These are phyloP conservation scores for Polydrusus pterygomalis DNA, from an alignment of 2,888 invertebrate species.

Conservation along the genomic window DNA sequence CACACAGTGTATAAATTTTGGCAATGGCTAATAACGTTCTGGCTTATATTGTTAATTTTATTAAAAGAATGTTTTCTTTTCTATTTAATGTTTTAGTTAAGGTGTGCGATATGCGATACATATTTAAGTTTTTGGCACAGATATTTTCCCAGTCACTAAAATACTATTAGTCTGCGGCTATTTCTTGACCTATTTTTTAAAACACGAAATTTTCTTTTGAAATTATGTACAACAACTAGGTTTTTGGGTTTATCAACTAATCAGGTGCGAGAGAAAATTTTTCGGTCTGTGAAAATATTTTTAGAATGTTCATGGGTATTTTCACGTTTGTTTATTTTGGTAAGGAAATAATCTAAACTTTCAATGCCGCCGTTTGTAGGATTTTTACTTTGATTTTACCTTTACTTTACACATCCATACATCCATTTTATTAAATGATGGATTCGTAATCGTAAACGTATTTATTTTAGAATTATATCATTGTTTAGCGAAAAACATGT, in stretches of 20 bases:
- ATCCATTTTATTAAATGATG: too few species aligned
- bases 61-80: conserved; percentile 44
- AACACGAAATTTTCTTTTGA: conserved; percentile 14
- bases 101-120: conserved; percentile 36
- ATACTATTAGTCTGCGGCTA: conserved; percentile 37
- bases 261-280: neutral
- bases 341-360: conserved; percentile 43
- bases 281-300: conserved; percentile 20
- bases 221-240: conserved; percentile 20
- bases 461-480: too few species aligned
- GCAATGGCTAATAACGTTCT: conserved; percentile 12
- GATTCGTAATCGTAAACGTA: too few species aligned
- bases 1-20: conserved; percentile 25
- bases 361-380: conserved; percentile 20
- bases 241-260: conserved; percentile 33
- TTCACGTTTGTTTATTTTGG: conserved; percentile 36
- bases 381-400: conserved; percentile 17
- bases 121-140: conserved; percentile 49
- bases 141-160: conserved; percentile 40
- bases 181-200: conserved; percentile 51
- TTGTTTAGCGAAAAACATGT: too few species aligned
- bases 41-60: conserved; percentile 42
- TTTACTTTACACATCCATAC: conserved; percentile 28
- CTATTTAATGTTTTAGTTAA: conserved; percentile 31
- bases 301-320: conserved; percentile 33